Evolutionary conservation across 1,140 invertebrate genomes (phyloP).

Genomic region (Spodoptera litura): DNA sequence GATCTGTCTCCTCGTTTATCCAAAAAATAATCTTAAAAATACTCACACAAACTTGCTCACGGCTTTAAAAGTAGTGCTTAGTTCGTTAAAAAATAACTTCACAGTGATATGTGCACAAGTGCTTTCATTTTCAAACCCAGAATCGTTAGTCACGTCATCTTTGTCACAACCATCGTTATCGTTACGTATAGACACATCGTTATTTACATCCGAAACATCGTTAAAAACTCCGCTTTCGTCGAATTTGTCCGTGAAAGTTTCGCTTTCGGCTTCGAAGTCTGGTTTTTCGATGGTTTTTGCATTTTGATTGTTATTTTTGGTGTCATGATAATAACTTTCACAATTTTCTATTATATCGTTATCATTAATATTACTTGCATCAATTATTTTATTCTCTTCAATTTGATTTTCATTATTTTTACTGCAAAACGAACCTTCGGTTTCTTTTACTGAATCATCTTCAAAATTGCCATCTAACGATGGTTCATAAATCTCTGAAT

Average conservation of each 20-base stretch:
- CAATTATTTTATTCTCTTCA: not conserved
- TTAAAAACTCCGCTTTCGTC: not conserved
- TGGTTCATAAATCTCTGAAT: conserved; percentile 38
- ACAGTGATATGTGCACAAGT: conserved; percentile 35
- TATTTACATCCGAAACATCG: not conserved
- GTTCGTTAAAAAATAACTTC: conserved; percentile 54
- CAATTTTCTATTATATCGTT: not conserved
- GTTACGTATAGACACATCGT: not conserved
- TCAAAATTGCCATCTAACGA: conserved; percentile 17
- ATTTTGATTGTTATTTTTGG: not conserved
- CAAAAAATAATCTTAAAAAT: conserved; percentile 10
- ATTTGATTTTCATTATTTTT: not conserved
- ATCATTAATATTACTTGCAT: not conserved
- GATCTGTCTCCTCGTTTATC: too few species aligned
- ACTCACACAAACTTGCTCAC: conserved; percentile 66
- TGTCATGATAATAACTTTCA: not conserved
- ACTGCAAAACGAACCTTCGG: too few species aligned
- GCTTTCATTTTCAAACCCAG: conserved; percentile 57
- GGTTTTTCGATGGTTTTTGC: not conserved
- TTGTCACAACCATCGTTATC: not conserved
- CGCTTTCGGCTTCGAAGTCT: not conserved
- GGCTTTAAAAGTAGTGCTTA: conserved; percentile 54
- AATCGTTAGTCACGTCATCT: conserved; percentile 53
- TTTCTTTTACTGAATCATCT: not conserved
- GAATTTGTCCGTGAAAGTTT: not conserved